Conservation (phyloP, 1,140 invertebrate species). For the Odontomachus brunneus region DNA sequence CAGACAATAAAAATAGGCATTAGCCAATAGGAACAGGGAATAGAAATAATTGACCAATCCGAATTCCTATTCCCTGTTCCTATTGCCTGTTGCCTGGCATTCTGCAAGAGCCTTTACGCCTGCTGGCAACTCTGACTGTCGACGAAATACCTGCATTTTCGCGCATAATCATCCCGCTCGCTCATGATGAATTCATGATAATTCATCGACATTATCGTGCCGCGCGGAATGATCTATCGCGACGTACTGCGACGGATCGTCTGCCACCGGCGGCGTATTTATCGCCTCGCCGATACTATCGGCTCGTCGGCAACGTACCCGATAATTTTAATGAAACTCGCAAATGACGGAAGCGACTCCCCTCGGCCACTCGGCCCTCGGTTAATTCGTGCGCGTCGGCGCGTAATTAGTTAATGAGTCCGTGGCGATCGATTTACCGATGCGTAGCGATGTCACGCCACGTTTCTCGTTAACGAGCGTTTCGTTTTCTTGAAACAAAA, state of each 20-base stretch:
- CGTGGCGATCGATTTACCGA: constrained; percentile 15
- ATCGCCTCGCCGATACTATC: not conserved
- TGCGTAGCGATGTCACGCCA: not conserved
- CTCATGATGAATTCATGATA: too few relatives aligned
- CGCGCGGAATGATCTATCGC: constrained; percentile 1
- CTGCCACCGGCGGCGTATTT: constrained; percentile 34
- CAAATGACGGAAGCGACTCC: not conserved
- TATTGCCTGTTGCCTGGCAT: too few relatives aligned
- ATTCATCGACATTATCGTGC: not conserved
- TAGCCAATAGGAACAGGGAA: too few relatives aligned
- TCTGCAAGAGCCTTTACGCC: too few relatives aligned
- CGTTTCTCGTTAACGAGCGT: not conserved
- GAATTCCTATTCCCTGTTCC: too few relatives aligned
- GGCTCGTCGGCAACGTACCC: not conserved
- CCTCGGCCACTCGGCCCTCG: too few relatives aligned
- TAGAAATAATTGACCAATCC: too few relatives aligned
- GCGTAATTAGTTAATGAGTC: constrained; percentile 49
- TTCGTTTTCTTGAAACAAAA: constrained; percentile 13
- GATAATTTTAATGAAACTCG: constrained; percentile 27
- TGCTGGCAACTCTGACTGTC: too few relatives aligned
- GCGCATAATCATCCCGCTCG: not conserved
- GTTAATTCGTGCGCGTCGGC: constrained; percentile 9
- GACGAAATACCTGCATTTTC: not conserved
- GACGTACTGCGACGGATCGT: not conserved
- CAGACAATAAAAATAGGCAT: too few relatives aligned